Conservation (phyloP, 1,140 invertebrate genomes). For the Linepithema humile region DNA sequence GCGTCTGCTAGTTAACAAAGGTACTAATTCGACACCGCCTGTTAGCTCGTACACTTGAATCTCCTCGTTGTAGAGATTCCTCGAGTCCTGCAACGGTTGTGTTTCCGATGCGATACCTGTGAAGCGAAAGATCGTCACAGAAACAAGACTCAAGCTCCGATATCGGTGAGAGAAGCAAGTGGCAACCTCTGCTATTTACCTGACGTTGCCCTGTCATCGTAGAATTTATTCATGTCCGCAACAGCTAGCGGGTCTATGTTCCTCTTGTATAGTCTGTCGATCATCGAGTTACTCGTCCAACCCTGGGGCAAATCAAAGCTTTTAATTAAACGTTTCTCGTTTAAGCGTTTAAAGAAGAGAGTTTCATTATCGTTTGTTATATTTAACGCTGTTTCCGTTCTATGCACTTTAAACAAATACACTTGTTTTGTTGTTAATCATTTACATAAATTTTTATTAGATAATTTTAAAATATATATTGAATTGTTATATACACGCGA, state of each 20-base stretch:
- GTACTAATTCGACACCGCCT: slow-evolving; percentile 88
- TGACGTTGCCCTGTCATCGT: slow-evolving; percentile 64
- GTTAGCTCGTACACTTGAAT: slow-evolving; percentile 81
- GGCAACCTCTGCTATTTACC: slow-evolving; percentile 64
- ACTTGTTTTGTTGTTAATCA: not conserved
- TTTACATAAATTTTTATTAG: not conserved
- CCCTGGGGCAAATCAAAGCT: slow-evolving; percentile 68
- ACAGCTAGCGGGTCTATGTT: slow-evolving; percentile 62
- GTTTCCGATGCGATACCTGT: slow-evolving; percentile 50
- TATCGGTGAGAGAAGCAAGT: slow-evolving; percentile 5
- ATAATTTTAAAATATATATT: not conserved
- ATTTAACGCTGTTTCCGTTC: not conserved
- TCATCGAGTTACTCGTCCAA: slow-evolving; percentile 74
- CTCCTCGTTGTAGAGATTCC: slow-evolving; percentile 72
- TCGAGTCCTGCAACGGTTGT: slow-evolving; percentile 42
- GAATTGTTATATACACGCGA: not conserved
- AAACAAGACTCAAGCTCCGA: slow-evolving; percentile 19
- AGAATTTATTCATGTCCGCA: slow-evolving; percentile 72
- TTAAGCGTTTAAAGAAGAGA: too few species aligned
- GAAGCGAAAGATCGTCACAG: slow-evolving; percentile 26
- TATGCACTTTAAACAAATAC: not conserved
- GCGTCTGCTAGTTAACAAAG: slow-evolving; percentile 86
- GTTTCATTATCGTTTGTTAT: not conserved
- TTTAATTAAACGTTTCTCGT: not conserved
- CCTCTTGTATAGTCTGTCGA: slow-evolving; percentile 63